Evolutionary conservation across 2,888 invertebrate genomes (phyloP), one percentile per base, ranked within the genome.

Genomic region (Eupithecia subumbrata): DNA sequence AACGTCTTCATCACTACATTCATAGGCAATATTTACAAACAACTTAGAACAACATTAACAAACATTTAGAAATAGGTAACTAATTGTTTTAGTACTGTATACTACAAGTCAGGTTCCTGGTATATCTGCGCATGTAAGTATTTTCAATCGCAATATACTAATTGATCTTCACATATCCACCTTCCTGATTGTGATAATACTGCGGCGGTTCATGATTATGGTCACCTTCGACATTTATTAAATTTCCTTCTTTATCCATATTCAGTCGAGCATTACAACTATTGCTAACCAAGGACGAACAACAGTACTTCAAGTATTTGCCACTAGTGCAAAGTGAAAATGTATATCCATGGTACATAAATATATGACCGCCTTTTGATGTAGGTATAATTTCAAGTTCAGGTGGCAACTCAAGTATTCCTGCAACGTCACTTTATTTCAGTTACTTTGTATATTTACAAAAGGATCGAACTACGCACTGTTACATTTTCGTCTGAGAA

Each of bases 191-290:
- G 9, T 64, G 34, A 64, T 34, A 64, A 75, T 73, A 75, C 2
- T 43, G 40, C 14, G 75, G 75, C 14, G 72, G 74, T 25, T 73
- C 56, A 68, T 79, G 79, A n/a, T 22, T 22, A 70, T 77, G 76
- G 8, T 69, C 69, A 2, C 60, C 68, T 14, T 66, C 7, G 2
- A 77, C 82, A 43, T 63, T 2, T 5, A 78, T 67, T 5, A 89
- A 80, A 14, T 78, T 81, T 0, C 81, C 82, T 4, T 76, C 75
- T 0, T 40, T 43, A 16, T 79, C 73, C 75, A 86, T 78, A 30
- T 79, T 82, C 7, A 83, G 72, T 34, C 76, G 71, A 25, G 79
- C 81, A 66, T 77, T 79, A 64, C 81, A 81, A 0, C 75, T 73
- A 12, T 37, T 71, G 75, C 72, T 76, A 75, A 69, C 48, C 9